phyloP scores from a whole-genome alignment of 2,113 vertebrate species.

The Centrocercus urophasianus region DNA sequence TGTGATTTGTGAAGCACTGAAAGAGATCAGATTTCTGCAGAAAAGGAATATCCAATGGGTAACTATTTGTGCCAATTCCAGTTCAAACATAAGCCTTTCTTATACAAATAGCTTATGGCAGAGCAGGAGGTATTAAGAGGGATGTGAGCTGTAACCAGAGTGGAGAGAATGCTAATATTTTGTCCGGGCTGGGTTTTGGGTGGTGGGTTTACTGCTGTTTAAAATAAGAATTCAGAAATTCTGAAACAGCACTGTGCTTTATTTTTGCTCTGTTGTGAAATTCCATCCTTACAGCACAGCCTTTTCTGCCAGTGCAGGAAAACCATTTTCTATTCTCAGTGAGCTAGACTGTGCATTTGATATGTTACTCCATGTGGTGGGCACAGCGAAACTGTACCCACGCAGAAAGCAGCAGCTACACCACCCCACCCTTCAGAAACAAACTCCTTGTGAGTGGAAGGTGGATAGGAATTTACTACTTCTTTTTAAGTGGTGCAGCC shows the following conservation, averaged over 20 bases:
- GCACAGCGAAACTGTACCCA: background rate
- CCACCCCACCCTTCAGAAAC: background rate
- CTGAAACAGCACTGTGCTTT: background rate
- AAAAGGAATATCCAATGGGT: constrained; percentile 64
- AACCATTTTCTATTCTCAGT: constrained; percentile 11
- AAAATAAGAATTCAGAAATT: constrained; percentile 52
- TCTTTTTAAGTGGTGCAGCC: constrained; percentile 25
- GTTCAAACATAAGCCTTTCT: constrained; percentile 64
- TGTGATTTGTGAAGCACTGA: constrained; percentile 65
- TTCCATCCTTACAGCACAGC: constrained; percentile 36
- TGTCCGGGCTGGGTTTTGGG: constrained; percentile 33
- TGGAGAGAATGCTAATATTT: constrained; percentile 39
- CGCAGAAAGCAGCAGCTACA: background rate
- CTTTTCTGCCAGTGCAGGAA: background rate
- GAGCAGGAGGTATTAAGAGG: constrained; percentile 37
- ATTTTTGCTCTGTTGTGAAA: constrained; percentile 70
- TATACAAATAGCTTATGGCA: constrained; percentile 44
- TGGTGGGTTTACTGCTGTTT: constrained; percentile 53
- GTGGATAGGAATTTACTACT: constrained; percentile 46
- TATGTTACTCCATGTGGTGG: background rate
- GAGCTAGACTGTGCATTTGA: background rate
- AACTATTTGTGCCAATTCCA: constrained; percentile 69
- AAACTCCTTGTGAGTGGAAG: background rate
- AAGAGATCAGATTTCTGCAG: constrained; percentile 66
- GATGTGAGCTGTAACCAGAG: constrained; percentile 42